A percentile compares a stretch with the other conserved stretches of the same genome.
These are phyloP conservation scores for Melanotaenia boesemani DNA, from an alignment of 2,797 vertebrate genomes.

Conservation along the genomic window DNA sequence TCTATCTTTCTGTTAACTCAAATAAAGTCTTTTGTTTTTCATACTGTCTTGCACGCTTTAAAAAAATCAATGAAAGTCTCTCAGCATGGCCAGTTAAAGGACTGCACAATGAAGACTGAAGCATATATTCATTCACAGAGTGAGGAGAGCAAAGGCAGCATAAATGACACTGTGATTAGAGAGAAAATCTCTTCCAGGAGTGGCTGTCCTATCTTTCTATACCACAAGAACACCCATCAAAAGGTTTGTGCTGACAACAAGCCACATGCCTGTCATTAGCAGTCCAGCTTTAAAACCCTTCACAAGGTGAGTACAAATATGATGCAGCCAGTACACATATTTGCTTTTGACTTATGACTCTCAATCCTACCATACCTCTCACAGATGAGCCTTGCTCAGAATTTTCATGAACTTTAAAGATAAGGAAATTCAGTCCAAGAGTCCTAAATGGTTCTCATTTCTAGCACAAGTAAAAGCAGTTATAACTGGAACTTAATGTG, in stretches of 20 bases:
- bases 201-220: constrained; percentile 56
- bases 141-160: constrained; percentile 45
- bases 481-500: background rate
- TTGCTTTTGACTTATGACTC: constrained; percentile 32
- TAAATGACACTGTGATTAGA: constrained; percentile 68
- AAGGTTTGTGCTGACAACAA: constrained; percentile 71
- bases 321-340: constrained; percentile 38
- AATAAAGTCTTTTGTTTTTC: constrained; percentile 61
- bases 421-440: constrained; percentile 36
- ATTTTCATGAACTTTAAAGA: constrained; percentile 35
- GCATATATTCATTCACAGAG: constrained; percentile 56
- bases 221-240: constrained; percentile 65
- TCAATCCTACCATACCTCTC: constrained; percentile 6
- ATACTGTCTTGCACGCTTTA: constrained; percentile 42
- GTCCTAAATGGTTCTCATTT: background rate
- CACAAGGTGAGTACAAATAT: constrained; percentile 52
- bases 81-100: constrained; percentile 43
- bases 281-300: constrained; percentile 60
- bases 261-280: constrained; percentile 70
- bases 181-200: constrained; percentile 58
- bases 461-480: constrained; percentile 8
- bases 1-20: constrained; percentile 57
- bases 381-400: constrained; percentile 14
- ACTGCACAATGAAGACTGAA: constrained; percentile 61
- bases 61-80: constrained; percentile 54